phyloP scores from a whole-genome alignment of 2,113 vertebrate genomes.

The Todiramphus saurophagus region DNA sequence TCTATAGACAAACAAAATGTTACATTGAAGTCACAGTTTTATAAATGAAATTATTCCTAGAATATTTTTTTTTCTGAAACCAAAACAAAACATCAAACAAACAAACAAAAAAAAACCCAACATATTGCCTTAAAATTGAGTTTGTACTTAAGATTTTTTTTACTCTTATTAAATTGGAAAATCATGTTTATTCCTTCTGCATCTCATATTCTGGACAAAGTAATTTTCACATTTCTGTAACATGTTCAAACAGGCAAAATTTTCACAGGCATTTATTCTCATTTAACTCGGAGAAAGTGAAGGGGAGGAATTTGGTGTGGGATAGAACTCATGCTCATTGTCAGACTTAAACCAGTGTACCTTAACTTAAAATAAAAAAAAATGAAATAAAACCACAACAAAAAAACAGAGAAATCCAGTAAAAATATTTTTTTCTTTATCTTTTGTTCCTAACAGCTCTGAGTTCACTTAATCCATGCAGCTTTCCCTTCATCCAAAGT shows the following conservation, averaged over 20 bases:
- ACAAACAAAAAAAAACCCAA: background rate
- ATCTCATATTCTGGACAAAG: background rate
- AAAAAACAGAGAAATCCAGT: background rate
- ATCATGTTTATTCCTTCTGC: background rate
- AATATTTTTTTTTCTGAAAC: background rate
- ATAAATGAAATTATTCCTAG: background rate
- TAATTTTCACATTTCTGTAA: background rate
- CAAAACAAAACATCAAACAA: too few species aligned
- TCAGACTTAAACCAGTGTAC: background rate
- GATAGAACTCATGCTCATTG: background rate
- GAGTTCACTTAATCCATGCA: background rate
- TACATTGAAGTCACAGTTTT: background rate
- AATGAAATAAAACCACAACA: too few species aligned
- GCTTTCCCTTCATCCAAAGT: background rate
- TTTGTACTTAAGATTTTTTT: background rate
- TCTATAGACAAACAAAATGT: background rate
- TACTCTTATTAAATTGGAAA: background rate
- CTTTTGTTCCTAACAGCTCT: background rate
- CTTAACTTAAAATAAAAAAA: background rate
- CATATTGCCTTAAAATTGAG: background rate
- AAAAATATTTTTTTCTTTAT: background rate
- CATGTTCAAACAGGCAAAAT: background rate
- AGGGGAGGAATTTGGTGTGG: background rate
- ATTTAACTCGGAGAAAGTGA: background rate
- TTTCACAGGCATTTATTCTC: background rate